phyloP scores from a whole-genome alignment of 2,888 invertebrate genomes.

The Dysmachus trigonus region DNA sequence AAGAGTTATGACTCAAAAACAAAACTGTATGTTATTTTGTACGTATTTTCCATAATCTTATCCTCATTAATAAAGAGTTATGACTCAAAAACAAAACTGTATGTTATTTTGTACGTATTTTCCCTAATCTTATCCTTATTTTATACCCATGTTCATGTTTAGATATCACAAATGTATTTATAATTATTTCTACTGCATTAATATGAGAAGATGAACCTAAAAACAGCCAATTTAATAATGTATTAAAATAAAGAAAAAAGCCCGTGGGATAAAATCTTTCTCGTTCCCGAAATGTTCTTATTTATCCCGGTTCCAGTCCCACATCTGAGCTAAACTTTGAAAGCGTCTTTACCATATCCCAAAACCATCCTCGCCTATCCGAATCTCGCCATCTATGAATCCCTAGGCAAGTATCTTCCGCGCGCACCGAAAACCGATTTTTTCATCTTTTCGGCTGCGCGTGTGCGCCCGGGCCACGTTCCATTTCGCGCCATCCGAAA shows the following conservation, averaged over 20 bases:
- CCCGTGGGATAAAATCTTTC: not conserved
- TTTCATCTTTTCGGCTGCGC: not conserved
- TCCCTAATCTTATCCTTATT: too few species aligned
- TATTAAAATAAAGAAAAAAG: not conserved
- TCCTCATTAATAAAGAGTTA: too few species aligned
- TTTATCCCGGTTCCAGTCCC: not conserved
- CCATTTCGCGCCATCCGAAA: not conserved
- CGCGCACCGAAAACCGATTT: conserved; percentile 13
- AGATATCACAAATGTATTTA: too few species aligned
- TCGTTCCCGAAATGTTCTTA: not conserved
- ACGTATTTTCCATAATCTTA: too few species aligned
- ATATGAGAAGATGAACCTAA: too few species aligned
- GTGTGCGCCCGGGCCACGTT: not conserved
- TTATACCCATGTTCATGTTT: too few species aligned
- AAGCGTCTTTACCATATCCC: not conserved
- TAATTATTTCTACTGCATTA: too few species aligned
- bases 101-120: too few species aligned
- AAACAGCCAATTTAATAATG: too few species aligned
- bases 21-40: too few species aligned
- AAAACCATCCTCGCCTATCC: conserved; percentile 7
- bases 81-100: too few species aligned
- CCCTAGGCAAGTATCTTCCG: conserved; percentile 41
- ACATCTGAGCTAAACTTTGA: not conserved
- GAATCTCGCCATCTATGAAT: conserved; percentile 46
- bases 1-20: too few species aligned